phyloP scores from a whole-genome alignment of 2,797 vertebrate species.

The Cetoscarus ocellatus region DNA sequence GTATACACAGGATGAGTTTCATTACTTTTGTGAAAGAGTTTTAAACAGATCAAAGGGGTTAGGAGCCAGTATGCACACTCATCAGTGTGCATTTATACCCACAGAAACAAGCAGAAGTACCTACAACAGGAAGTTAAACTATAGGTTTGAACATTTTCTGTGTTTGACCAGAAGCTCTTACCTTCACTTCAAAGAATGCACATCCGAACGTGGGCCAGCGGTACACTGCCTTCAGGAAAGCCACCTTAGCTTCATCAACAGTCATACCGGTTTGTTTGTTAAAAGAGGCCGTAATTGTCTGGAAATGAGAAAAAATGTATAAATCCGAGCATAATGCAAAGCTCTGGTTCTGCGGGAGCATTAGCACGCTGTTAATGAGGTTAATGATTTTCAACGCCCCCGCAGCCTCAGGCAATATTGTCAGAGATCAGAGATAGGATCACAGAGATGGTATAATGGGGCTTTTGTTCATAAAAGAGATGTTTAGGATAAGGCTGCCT shows the following conservation, averaged over 20 bases:
- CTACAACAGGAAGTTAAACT: not conserved
- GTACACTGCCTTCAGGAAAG: slow-evolving; percentile 89
- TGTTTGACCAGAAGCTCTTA: slow-evolving; percentile 55
- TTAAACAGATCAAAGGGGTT: no score
- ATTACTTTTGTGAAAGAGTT: no score
- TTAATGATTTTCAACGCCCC: slow-evolving; percentile 41
- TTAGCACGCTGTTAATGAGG: slow-evolving; percentile 22
- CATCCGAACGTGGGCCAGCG: slow-evolving; percentile 96
- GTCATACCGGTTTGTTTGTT: slow-evolving; percentile 88
- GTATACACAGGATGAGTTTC: no score
- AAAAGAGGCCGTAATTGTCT: slow-evolving; percentile 86
- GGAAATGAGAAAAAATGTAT: slow-evolving; percentile 29
- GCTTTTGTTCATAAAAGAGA: slow-evolving; percentile 34
- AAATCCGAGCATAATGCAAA: not conserved
- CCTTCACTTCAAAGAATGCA: slow-evolving; percentile 98
- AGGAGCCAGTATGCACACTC: no score
- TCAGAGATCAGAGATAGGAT: slow-evolving; percentile 8
- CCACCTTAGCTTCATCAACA: slow-evolving; percentile 89
- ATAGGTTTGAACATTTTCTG: not conserved
- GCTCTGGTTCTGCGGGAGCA: not conserved
- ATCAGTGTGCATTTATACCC: not conserved
- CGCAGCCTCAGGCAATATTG: slow-evolving; percentile 33
- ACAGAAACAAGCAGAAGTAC: not conserved
- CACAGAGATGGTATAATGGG: slow-evolving; percentile 29
- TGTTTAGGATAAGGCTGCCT: slow-evolving; percentile 7